phyloP scores from a whole-genome alignment of 1,140 invertebrate genomes.

The Drosophila orena region DNA sequence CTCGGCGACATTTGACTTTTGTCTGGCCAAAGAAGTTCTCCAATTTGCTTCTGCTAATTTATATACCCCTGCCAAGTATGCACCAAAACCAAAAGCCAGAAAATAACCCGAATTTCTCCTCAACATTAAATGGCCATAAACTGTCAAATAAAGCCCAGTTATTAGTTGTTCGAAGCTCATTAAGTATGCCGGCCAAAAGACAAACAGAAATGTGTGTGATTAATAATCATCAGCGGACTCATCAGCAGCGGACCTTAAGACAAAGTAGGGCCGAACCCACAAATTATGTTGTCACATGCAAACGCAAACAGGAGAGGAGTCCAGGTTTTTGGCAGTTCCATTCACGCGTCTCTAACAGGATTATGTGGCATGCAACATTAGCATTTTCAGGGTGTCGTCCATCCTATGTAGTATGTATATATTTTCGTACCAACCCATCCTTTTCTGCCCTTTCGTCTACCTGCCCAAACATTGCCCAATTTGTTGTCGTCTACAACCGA shows the following conservation, averaged over 20 bases:
- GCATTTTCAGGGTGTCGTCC: constrained; percentile 41
- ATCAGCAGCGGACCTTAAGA: constrained; percentile 40
- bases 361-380: constrained; percentile 81
- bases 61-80: constrained; percentile 21
- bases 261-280: constrained; percentile 55
- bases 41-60: constrained; percentile 32
- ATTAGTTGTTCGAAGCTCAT: constrained; percentile 74
- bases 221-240: constrained; percentile 57
- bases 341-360: constrained; percentile 78
- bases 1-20: constrained; percentile 61
- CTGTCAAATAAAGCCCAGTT: constrained; percentile 75
- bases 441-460: constrained; percentile 27
- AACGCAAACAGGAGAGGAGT: constrained; percentile 42
- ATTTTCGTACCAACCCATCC: constrained; percentile 26
- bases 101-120: constrained; percentile 25
- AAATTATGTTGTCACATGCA: constrained; percentile 83
- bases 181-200: constrained; percentile 64
- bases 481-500: constrained; percentile 44
- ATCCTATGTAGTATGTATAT: background rate
- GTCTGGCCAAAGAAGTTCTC: constrained; percentile 22
- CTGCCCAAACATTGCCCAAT: constrained; percentile 61
- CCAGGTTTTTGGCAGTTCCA: constrained; percentile 41
- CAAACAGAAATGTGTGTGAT: constrained; percentile 63
- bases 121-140: constrained; percentile 71
- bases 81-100: background rate